A percentile compares a stretch with the other conserved stretches of the same genome.
These are phyloP conservation scores for Myanophis thanlyinensis DNA, from an alignment of 2,113 vertebrate species.

Conservation along the genomic window DNA sequence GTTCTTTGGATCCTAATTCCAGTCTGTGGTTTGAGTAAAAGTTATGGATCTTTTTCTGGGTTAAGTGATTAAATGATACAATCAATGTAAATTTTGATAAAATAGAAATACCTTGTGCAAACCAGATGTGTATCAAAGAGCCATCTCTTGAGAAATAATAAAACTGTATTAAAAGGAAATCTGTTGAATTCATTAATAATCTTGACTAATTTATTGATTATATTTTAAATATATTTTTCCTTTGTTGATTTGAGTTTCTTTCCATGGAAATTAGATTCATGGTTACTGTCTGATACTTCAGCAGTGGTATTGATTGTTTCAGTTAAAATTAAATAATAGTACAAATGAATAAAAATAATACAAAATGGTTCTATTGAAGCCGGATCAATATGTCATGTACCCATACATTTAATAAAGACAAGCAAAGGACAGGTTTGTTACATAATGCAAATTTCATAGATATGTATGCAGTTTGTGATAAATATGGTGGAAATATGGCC, in stretches of 20 bases:
- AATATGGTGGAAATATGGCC: not conserved
- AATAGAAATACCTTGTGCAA: not conserved
- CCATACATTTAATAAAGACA: not conserved
- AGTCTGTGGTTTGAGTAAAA: not conserved
- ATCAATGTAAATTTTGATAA: not conserved
- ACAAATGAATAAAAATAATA: not conserved
- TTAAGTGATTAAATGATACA: not conserved
- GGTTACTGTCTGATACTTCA: not conserved
- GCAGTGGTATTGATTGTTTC: not conserved
- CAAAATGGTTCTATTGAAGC: not conserved
- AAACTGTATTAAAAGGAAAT: conserved; percentile 1
- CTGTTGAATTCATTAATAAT: not conserved
- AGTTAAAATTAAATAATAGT: not conserved
- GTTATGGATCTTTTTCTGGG: not conserved
- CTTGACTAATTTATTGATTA: not conserved
- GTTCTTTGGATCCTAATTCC: not conserved
- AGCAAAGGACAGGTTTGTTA: not conserved
- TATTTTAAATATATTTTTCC: not conserved
- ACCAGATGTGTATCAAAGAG: not conserved
- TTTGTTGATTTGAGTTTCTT: not conserved
- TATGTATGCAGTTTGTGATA: not conserved
- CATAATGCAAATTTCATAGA: not conserved
- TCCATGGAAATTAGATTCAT: not conserved
- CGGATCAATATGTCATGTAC: not conserved
- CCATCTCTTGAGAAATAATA: not conserved